phyloP scores from a whole-genome alignment of 2,888 invertebrate genomes.

The Cheilosia pagana region DNA sequence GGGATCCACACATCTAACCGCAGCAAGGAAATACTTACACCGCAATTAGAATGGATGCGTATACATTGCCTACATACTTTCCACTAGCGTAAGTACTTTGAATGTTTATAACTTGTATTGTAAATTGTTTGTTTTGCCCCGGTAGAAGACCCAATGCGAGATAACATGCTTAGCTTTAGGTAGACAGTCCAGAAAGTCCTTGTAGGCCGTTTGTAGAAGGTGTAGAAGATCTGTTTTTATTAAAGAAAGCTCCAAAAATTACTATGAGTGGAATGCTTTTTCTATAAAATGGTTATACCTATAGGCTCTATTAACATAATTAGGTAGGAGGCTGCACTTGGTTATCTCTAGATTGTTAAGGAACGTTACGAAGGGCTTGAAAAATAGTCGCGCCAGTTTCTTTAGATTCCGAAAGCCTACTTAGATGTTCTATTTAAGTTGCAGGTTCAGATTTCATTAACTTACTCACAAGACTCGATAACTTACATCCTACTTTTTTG shows the following conservation, averaged over 20 bases:
- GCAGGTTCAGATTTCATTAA: no score
- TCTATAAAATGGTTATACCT: conserved; percentile 3
- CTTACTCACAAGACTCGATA: no score
- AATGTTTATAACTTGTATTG: neutral
- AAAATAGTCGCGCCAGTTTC: no score
- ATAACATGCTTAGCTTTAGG: neutral
- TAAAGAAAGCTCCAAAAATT: conserved; percentile 60
- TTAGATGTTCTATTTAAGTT: neutral
- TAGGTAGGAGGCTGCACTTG: no score
- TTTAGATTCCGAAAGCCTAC: neutral
- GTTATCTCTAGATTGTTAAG: no score
- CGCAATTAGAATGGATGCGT: conserved; percentile 77
- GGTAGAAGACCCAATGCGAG: neutral
- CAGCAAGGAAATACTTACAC: conserved; percentile 40
- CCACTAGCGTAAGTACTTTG: conserved; percentile 78
- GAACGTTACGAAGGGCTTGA: no score
- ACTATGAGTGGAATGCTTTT: conserved; percentile 68
- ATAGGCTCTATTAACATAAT: no score
- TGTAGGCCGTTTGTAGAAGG: neutral
- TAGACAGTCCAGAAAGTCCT: no score
- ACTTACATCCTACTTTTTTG: no score
- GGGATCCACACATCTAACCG: conserved; percentile 3
- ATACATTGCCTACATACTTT: conserved; percentile 78
- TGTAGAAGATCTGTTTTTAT: neutral
- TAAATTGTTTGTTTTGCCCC: neutral